phyloP scores from a whole-genome alignment of 1,140 invertebrate species.

The Zophobas morio region DNA sequence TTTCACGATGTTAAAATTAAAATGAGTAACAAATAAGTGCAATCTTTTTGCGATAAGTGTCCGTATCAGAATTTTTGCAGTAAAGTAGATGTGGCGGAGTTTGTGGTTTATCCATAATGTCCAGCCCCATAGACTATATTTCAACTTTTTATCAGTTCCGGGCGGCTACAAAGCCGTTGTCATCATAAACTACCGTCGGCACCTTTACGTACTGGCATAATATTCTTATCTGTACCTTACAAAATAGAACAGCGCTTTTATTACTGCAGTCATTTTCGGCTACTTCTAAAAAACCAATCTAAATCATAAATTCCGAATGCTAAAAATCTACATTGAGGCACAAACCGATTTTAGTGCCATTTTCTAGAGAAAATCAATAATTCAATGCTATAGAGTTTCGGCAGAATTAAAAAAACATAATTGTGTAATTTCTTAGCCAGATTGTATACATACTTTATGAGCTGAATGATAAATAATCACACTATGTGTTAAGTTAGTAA shows the following conservation, averaged over 20 bases:
- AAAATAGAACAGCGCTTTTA: constrained; percentile 19
- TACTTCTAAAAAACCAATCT: neutral
- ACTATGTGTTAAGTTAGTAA: too few relatives aligned
- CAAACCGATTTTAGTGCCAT: neutral
- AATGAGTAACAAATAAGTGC: too few relatives aligned
- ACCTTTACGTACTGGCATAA: constrained; percentile 37
- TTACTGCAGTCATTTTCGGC: constrained; percentile 12
- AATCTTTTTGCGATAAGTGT: neutral
- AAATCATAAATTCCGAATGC: neutral
- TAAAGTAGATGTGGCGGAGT: constrained; percentile 25
- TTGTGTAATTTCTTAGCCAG: too few relatives aligned
- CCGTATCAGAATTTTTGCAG: constrained; percentile 1
- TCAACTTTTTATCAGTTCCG: constrained; percentile 57
- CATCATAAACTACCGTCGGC: constrained; percentile 50
- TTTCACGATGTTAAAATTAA: too few relatives aligned
- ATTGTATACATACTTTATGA: too few relatives aligned
- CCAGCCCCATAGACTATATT: constrained; percentile 51
- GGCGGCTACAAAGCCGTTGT: constrained; percentile 50
- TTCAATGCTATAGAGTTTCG: too few relatives aligned
- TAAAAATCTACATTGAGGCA: neutral
- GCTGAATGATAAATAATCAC: too few relatives aligned
- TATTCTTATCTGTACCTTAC: constrained; percentile 36
- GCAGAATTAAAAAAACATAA: too few relatives aligned
- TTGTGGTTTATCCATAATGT: constrained; percentile 46
- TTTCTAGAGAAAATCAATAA: too few relatives aligned